Percentiles rank a stretch among this genome's conserved stretches.
These are phyloP conservation scores for Sympetrum striolatum DNA, from an alignment of 2,888 invertebrate species.

Conservation along the genomic window DNA sequence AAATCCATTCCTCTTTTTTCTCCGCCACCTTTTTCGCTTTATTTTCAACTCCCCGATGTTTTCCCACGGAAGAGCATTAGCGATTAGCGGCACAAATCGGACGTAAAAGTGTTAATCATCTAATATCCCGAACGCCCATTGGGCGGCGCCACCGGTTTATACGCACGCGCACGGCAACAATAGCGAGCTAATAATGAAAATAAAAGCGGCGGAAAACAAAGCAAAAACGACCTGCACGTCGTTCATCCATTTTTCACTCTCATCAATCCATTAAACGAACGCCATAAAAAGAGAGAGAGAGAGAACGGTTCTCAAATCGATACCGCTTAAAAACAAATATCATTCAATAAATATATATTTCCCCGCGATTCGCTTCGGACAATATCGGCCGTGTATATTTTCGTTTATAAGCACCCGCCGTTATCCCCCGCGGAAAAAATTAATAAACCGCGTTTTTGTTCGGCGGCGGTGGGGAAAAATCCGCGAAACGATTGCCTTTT, in stretches of 20 bases:
- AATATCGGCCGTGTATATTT: background rate
- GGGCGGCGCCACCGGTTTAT: conserved; percentile 5
- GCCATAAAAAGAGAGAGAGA: background rate
- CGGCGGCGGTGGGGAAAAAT: background rate
- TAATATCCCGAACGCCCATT: conserved; percentile 31
- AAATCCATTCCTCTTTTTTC: background rate
- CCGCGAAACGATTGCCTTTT: conserved; percentile 19
- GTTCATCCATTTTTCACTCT: conserved; percentile 39
- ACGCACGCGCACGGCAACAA: conserved; percentile 6
- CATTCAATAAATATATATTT: conserved; percentile 16
- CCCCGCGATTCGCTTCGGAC: conserved; percentile 17
- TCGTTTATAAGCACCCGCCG: background rate
- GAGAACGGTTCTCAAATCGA: background rate
- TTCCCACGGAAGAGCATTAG: conserved; percentile 3
- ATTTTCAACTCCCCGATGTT: conserved; percentile 20
- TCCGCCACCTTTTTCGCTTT: background rate
- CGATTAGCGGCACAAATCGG: conserved; percentile 36
- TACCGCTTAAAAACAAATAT: conserved; percentile 27
- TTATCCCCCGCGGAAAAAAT: background rate
- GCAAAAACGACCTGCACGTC: conserved; percentile 23
- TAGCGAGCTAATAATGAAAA: background rate
- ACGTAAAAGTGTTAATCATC: conserved; percentile 44
- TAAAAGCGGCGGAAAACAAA: background rate
- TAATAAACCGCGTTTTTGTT: background rate
- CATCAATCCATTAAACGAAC: conserved; percentile 37